These are phyloP conservation scores for Syngnathus typhle DNA, from an alignment of 2,113 vertebrate genomes.

Conservation along the genomic window DNA sequence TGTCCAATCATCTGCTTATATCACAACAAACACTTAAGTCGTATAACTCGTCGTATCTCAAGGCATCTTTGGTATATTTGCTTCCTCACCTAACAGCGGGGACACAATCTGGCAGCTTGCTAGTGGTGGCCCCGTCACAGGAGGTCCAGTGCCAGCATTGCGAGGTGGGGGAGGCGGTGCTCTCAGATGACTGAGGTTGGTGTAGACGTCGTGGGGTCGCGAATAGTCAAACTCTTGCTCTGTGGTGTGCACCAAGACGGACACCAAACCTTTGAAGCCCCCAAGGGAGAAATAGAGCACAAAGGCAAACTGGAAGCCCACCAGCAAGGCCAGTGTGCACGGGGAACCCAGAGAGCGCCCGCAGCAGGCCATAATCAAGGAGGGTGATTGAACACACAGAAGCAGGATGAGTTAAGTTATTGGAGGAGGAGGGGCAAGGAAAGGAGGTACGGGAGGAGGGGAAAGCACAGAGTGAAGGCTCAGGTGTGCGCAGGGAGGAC, in stretches of 20 bases:
- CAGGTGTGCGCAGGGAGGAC: constrained; percentile 23
- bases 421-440: constrained; percentile 3
- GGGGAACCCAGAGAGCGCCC: constrained; percentile 76
- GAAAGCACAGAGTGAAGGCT: constrained; percentile 20
- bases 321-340: constrained; percentile 83
- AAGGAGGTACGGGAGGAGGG: constrained; percentile 35
- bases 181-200: constrained; percentile 81
- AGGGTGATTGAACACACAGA: constrained; percentile 4
- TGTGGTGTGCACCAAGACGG: constrained; percentile 78
- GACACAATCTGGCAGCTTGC: constrained; percentile 81
- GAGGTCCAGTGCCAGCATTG: constrained; percentile 58
- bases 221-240: constrained; percentile 85
- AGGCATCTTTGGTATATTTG: not conserved
- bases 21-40: too few species aligned
- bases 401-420: constrained; percentile 12
- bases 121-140: constrained; percentile 52
- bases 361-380: constrained; percentile 62
- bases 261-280: constrained; percentile 84
- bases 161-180: constrained; percentile 56
- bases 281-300: constrained; percentile 92
- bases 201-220: constrained; percentile 86
- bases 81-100: constrained; percentile 80
- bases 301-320: constrained; percentile 92
- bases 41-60: too few species aligned
- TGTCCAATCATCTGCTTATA: too few species aligned